Evolutionary conservation across 2,797 vertebrate genomes (phyloP).

Genomic region (Allobates femoralis): DNA sequence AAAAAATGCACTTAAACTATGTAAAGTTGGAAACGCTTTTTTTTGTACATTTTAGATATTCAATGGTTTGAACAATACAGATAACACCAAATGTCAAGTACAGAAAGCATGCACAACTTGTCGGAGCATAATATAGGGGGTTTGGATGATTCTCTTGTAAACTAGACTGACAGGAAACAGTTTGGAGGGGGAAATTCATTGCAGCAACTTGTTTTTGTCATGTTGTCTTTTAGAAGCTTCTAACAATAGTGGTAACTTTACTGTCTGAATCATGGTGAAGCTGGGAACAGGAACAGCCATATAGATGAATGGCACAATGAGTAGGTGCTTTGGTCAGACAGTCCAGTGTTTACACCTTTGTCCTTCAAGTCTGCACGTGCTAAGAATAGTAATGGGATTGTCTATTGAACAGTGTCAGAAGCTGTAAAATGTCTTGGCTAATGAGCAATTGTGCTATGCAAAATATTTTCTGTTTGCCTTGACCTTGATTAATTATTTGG

Average conservation of each 20-base stretch:
- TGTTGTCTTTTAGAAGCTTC: neutral
- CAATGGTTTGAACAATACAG: neutral
- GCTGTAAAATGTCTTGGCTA: neutral
- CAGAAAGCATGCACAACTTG: neutral
- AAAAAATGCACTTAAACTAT: neutral
- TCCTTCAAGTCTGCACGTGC: conserved; percentile 1
- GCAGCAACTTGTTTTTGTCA: conserved; percentile 15
- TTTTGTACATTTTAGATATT: neutral
- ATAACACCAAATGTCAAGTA: neutral
- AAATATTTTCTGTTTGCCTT: neutral
- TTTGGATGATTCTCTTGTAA: neutral
- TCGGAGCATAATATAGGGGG: neutral
- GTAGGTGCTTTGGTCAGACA: conserved; percentile 7
- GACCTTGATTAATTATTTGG: neutral
- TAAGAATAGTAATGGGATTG: conserved; percentile 8
- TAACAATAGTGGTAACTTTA: neutral
- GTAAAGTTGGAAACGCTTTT: neutral
- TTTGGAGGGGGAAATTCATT: neutral
- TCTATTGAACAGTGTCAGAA: neutral
- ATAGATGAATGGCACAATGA: conserved; percentile 2
- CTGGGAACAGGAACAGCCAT: neutral
- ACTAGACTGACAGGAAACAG: conserved; percentile 17
- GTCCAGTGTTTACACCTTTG: conserved; percentile 2
- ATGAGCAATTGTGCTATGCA: neutral
- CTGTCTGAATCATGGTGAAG: neutral